Conservation (phyloP, 1,140 invertebrate genomes). For the Scaptodrosophila lebanonensis region DNA sequence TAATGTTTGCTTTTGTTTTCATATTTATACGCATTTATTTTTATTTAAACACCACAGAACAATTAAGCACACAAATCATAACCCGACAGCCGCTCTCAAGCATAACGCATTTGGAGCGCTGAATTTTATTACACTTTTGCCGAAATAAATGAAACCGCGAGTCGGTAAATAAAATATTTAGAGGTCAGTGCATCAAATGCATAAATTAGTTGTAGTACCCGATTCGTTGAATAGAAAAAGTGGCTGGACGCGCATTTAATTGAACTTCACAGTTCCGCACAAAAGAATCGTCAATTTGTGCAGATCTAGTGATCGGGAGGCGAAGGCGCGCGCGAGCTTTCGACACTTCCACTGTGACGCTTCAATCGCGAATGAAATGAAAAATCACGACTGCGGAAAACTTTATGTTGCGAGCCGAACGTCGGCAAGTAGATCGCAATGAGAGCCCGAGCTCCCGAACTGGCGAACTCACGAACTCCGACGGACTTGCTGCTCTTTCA, state of each 20-base stretch:
- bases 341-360: conserved; percentile 33
- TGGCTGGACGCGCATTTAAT: background rate
- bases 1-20: conserved; percentile 56
- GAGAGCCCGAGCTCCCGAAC: too few species aligned
- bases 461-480: too few species aligned
- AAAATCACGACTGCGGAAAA: conserved; percentile 65
- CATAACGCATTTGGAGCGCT: conserved; percentile 47
- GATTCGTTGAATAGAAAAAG: too few species aligned
- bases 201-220: conserved; percentile 6
- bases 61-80: conserved; percentile 33
- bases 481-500: conserved; percentile 17
- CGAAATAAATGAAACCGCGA: conserved; percentile 4
- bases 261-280: background rate
- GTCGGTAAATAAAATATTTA: background rate
- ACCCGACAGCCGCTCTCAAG: conserved; percentile 47
- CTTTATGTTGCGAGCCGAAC: conserved; percentile 31
- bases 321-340: conserved; percentile 5
- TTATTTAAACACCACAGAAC: conserved; percentile 46
- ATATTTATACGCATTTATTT: conserved; percentile 63
- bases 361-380: conserved; percentile 62
- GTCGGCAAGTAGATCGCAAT: too few species aligned
- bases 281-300: background rate
- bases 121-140: conserved; percentile 37
- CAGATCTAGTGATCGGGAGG: background rate
- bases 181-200: conserved; percentile 10